Percentiles rank a stretch among this genome's conserved stretches.
Evolutionary conservation across 2,113 vertebrate species (phyloP).

Genomic region (Dascyllus trimaculatus): DNA sequence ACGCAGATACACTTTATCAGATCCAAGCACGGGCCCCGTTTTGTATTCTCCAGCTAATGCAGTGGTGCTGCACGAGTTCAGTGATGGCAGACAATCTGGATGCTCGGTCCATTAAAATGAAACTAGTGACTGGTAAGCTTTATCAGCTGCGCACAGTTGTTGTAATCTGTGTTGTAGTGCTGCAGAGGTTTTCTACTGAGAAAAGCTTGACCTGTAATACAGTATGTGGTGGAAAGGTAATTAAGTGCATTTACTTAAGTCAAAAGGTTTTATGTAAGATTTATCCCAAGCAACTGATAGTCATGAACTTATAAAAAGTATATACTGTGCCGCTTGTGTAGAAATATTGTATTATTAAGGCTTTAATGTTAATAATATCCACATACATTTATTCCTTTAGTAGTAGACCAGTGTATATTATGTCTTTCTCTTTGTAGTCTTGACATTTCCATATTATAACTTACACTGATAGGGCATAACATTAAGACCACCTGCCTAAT

Average conservation of each 20-base stretch:
- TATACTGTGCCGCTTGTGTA: not conserved
- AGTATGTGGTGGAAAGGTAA: not conserved
- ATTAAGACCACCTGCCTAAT: no score
- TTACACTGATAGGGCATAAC: no score
- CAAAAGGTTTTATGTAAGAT: not conserved
- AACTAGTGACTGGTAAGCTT: conserved; percentile 1
- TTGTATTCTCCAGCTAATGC: conserved; percentile 44
- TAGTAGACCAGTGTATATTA: not conserved
- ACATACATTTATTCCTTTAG: not conserved
- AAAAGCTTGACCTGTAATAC: not conserved
- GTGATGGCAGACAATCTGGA: conserved; percentile 21
- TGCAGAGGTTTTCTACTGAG: not conserved
- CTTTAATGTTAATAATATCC: not conserved
- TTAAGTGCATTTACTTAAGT: not conserved
- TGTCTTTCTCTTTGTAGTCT: no score
- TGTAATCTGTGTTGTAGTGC: not conserved
- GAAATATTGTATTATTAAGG: not conserved
- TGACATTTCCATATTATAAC: no score
- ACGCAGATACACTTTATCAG: conserved; percentile 46
- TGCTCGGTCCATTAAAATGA: conserved; percentile 23
- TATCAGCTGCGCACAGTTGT: conserved; percentile 26
- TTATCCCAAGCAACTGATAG: not conserved
- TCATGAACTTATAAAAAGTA: not conserved
- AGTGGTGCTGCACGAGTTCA: conserved; percentile 24
- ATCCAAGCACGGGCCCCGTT: conserved; percentile 15